Conservation (phyloP, 1,140 invertebrate species). For the Saccostrea cuccullata region DNA sequence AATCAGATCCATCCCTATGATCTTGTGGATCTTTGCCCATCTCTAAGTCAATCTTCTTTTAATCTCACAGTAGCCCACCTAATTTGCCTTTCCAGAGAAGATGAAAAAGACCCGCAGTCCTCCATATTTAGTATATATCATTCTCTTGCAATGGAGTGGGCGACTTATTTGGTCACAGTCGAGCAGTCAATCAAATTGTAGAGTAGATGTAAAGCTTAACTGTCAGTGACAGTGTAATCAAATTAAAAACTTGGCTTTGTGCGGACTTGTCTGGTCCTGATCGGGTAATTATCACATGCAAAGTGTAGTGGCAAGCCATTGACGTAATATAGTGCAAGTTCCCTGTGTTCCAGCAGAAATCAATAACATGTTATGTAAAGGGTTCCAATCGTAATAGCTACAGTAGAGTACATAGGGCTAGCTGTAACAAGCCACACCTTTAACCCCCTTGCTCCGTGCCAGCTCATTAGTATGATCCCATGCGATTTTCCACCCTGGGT, state of each 20-base stretch:
- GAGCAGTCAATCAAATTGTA: slow-evolving; percentile 27
- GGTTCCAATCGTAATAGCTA: not conserved
- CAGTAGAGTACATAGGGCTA: not conserved
- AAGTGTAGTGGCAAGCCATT: slow-evolving; percentile 27
- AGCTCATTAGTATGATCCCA: not conserved
- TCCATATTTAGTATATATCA: not conserved
- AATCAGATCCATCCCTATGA: no score
- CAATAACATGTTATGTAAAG: slow-evolving; percentile 21
- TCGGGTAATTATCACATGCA: slow-evolving; percentile 30
- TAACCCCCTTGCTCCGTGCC: slow-evolving; percentile 9
- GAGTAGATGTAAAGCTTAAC: slow-evolving; percentile 12
- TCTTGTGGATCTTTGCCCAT: no score
- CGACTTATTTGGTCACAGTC: slow-evolving; percentile 30
- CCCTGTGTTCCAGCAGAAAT: not conserved
- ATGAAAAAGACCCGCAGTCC: not conserved
- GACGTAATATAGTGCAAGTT: slow-evolving; percentile 28
- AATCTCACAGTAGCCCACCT: not conserved
- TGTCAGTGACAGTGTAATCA: slow-evolving; percentile 31
- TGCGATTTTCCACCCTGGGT: not conserved
- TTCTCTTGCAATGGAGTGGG: slow-evolving; percentile 14
- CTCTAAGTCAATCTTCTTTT: not conserved
- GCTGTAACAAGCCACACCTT: not conserved
- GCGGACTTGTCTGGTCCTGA: slow-evolving; percentile 7
- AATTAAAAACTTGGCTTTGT: slow-evolving; percentile 22
- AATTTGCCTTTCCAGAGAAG: not conserved